phyloP scores from a whole-genome alignment of 2,113 vertebrate genomes.

The Apteryx mantelli region DNA sequence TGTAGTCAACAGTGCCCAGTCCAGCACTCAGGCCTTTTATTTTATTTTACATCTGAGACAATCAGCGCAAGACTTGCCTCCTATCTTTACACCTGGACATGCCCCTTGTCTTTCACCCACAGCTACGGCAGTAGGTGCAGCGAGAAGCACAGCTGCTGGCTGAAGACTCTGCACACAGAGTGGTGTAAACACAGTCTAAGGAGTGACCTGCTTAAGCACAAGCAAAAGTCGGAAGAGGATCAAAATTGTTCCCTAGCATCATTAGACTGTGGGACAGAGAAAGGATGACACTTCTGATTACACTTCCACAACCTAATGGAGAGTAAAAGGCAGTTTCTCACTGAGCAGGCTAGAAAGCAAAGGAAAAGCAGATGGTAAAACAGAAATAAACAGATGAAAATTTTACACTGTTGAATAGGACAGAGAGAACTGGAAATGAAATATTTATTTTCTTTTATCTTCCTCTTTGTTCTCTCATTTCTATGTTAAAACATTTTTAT shows the following conservation, averaged over 20 bases:
- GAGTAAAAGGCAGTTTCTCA: background rate
- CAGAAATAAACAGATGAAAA: background rate
- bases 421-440: background rate
- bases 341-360: background rate
- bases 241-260: background rate
- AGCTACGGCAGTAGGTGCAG: accelerated
- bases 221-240: background rate
- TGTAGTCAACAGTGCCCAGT: background rate
- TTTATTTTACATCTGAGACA: background rate
- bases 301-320: no score
- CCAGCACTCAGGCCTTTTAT: background rate
- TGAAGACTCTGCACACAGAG: accelerated
- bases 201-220: background rate
- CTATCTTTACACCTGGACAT: background rate
- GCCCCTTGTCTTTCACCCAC: background rate
- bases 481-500: background rate
- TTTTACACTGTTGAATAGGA: background rate
- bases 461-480: background rate
- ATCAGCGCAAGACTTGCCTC: background rate
- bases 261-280: background rate
- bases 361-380: background rate
- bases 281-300: background rate
- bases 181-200: background rate
- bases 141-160: accelerated
- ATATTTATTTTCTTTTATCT: background rate